phyloP scores from a whole-genome alignment of 35 echinoderm and acorn worm genomes.

The Chiridota heheva region DNA sequence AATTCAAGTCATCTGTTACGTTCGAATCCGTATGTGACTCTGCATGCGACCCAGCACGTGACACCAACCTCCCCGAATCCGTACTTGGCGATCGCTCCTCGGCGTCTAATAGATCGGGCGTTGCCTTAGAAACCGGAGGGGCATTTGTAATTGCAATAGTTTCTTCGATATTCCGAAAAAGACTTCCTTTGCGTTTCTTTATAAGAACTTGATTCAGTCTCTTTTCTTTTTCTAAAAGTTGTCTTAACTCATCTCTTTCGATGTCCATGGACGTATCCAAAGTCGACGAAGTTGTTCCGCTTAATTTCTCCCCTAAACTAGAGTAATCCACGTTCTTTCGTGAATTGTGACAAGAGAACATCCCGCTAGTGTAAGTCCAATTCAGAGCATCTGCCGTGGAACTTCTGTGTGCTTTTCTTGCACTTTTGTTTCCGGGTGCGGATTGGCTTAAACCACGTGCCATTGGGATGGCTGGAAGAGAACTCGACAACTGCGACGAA shows the following conservation, averaged over 20 bases:
- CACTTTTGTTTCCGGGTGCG: background rate
- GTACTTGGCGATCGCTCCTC: background rate
- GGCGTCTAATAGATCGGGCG: background rate
- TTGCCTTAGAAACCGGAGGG: no score
- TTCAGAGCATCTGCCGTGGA: slow-evolving; percentile 24
- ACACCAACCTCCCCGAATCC: background rate
- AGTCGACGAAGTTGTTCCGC: background rate
- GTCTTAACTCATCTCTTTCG: background rate
- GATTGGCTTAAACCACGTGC: slow-evolving; percentile 8
- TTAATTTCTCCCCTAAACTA: slow-evolving; percentile 6
- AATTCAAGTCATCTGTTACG: no score
- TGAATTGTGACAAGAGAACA: slow-evolving; percentile 35
- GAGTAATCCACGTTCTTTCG: slow-evolving; percentile 1
- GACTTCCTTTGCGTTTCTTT: background rate
- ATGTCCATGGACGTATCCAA: background rate
- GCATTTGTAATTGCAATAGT: slow-evolving; percentile 18
- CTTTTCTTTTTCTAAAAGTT: slow-evolving; percentile 3
- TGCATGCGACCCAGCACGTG: background rate
- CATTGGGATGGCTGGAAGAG: background rate
- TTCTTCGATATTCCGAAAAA: slow-evolving; percentile 27
- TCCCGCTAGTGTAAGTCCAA: slow-evolving; percentile 25
- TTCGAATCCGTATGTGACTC: no score
- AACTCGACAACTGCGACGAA: background rate
- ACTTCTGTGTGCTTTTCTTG: background rate
- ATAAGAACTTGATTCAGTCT: slow-evolving; percentile 25